phyloP scores from a whole-genome alignment of 2,888 invertebrate species.

The Papilio demoleus region DNA sequence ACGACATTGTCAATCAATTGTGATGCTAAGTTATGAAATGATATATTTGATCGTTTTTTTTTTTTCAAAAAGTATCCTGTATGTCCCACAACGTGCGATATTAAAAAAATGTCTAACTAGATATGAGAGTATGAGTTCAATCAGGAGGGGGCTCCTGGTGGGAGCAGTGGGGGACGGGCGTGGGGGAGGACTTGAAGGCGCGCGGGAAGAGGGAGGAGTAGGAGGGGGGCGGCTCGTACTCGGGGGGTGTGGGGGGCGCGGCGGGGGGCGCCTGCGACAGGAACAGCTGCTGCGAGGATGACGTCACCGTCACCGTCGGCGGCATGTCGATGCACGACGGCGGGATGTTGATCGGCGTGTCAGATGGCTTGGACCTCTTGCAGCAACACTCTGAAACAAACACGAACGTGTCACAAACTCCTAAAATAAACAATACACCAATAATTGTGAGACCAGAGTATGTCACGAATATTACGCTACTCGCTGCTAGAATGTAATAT shows the following conservation, averaged over 20 bases:
- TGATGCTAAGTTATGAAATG: too few relatives aligned
- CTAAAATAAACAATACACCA: too few relatives aligned
- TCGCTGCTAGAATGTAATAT: too few relatives aligned
- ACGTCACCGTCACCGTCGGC: conserved; percentile 73
- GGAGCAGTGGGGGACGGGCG: conserved; percentile 77
- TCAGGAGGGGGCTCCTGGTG: conserved; percentile 76
- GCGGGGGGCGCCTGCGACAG: conserved; percentile 68
- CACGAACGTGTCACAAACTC: neutral
- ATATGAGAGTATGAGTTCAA: too few relatives aligned
- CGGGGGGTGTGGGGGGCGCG: conserved; percentile 78
- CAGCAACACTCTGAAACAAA: conserved; percentile 77
- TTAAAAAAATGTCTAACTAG: too few relatives aligned
- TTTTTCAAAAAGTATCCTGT: too few relatives aligned
- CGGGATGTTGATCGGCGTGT: conserved; percentile 74
- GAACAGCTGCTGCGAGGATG: conserved; percentile 70
- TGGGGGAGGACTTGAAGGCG: conserved; percentile 74
- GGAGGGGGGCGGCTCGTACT: conserved; percentile 86
- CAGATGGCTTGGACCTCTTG: conserved; percentile 76
- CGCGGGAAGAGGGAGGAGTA: conserved; percentile 87
- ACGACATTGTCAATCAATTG: too few relatives aligned
- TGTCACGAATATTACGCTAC: too few relatives aligned
- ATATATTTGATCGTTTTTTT: too few relatives aligned
- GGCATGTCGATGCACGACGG: conserved; percentile 77
- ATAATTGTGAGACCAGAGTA: too few relatives aligned
- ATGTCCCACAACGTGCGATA: too few relatives aligned